A percentile compares a stretch with the other conserved stretches of the same genome.
These are phyloP conservation scores for Pseudocheirus occidentalis DNA, from an alignment of 2,797 vertebrate species.

Conservation along the genomic window DNA sequence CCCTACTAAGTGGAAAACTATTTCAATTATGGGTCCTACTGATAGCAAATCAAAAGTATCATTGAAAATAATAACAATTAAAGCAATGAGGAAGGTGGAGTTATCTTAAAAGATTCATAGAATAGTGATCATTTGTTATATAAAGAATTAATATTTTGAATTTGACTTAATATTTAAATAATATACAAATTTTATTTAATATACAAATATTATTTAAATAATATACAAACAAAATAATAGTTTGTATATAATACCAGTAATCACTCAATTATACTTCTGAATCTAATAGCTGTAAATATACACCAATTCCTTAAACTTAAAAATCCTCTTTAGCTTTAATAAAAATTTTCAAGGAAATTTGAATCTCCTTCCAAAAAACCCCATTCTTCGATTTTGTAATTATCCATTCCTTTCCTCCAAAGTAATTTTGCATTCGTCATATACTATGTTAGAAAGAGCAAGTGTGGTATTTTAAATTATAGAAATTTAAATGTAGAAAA, in stretches of 20 bases:
- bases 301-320: background rate
- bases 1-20: background rate
- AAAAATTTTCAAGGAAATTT: slow-evolving; percentile 13
- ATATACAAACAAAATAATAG: no score
- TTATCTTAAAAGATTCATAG: background rate
- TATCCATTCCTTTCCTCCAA: background rate
- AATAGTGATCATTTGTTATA: background rate
- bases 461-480: slow-evolving; percentile 43
- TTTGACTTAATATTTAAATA: no score
- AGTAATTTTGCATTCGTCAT: slow-evolving; percentile 27
- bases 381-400: background rate
- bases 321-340: slow-evolving; percentile 5
- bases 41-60: background rate
- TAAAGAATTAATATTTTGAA: background rate
- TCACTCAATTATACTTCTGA: background rate
- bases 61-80: background rate
- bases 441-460: slow-evolving; percentile 16
- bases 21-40: background rate
- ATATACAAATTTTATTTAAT: no score
- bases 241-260: background rate
- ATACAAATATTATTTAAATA: no score
- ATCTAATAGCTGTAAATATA: background rate
- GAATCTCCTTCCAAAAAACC: background rate
- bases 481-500: slow-evolving; percentile 26
- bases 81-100: background rate